Conservation (phyloP, 2,888 invertebrate species). For the Itoplectis maculator region DNA sequence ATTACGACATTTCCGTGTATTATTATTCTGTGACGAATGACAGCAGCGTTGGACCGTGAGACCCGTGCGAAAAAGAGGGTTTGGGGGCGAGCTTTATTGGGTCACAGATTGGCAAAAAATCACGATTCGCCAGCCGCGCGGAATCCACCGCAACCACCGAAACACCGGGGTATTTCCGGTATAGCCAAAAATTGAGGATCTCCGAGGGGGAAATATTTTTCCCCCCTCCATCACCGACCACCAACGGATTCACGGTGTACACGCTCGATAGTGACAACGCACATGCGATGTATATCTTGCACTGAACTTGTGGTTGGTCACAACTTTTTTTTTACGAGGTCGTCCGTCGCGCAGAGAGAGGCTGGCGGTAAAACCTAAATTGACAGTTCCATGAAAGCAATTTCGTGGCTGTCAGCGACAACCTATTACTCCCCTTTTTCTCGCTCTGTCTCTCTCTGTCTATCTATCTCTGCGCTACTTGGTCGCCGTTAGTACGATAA, state of each 20-base stretch:
- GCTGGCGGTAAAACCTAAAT: constrained; percentile 64
- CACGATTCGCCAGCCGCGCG: constrained; percentile 34
- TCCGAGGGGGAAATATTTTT: constrained; percentile 6
- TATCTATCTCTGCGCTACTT: not conserved
- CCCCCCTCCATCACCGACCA: no score
- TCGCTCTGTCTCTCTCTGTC: not conserved
- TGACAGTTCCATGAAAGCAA: constrained; percentile 70
- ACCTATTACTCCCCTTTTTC: constrained; percentile 21
- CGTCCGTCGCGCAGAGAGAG: constrained; percentile 44
- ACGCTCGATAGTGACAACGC: constrained; percentile 11
- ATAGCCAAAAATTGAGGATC: constrained; percentile 26
- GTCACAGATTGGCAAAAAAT: constrained; percentile 54
- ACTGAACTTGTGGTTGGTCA: constrained; percentile 44
- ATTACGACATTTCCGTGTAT: constrained; percentile 2
- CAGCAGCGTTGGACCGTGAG: not conserved
- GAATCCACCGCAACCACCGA: constrained; percentile 36
- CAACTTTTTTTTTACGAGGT: constrained; percentile 62
- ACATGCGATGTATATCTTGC: not conserved
- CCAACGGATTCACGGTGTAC: constrained; percentile 37
- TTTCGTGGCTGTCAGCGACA: constrained; percentile 65
- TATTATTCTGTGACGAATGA: not conserved
- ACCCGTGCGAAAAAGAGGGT: constrained; percentile 17
- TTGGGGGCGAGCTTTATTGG: constrained; percentile 52
- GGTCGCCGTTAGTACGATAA: no score
- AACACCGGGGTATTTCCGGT: constrained; percentile 32